phyloP scores from a whole-genome alignment of 2,113 vertebrate species.

The Psephotus haematonotus region DNA sequence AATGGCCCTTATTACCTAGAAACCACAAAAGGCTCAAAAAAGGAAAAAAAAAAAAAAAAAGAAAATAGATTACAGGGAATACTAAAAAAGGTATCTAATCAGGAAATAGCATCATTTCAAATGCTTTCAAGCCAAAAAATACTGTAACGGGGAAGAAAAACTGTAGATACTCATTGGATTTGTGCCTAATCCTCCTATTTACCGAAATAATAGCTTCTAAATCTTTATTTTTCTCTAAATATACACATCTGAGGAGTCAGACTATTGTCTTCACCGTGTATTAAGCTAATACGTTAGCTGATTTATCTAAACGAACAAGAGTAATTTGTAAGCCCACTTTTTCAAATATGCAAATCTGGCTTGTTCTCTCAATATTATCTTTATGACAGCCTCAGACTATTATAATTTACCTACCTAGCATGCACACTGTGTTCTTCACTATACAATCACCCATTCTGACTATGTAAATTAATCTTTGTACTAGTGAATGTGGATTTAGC shows the following conservation, averaged over 20 bases:
- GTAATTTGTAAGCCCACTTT: neutral
- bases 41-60: neutral
- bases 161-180: neutral
- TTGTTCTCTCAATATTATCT: neutral
- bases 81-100: neutral
- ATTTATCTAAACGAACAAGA: slow-evolving; percentile 1
- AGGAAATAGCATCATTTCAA: neutral
- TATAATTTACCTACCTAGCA: neutral
- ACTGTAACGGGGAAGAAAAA: neutral
- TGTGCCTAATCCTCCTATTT: neutral
- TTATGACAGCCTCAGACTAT: neutral
- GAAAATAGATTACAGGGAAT: neutral
- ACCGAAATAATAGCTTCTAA: neutral
- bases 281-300: neutral
- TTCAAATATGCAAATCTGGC: neutral
- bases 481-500: neutral
- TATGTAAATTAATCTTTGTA: neutral
- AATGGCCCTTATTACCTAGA: neutral
- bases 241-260: neutral
- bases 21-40: neutral
- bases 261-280: neutral
- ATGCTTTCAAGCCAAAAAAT: neutral
- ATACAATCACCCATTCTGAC: neutral
- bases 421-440: neutral
- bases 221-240: neutral